Evolutionary conservation across 2,888 invertebrate genomes (phyloP), one percentile per base, ranked within the genome.

Genomic region (Dasysyrphus albostriatus): DNA sequence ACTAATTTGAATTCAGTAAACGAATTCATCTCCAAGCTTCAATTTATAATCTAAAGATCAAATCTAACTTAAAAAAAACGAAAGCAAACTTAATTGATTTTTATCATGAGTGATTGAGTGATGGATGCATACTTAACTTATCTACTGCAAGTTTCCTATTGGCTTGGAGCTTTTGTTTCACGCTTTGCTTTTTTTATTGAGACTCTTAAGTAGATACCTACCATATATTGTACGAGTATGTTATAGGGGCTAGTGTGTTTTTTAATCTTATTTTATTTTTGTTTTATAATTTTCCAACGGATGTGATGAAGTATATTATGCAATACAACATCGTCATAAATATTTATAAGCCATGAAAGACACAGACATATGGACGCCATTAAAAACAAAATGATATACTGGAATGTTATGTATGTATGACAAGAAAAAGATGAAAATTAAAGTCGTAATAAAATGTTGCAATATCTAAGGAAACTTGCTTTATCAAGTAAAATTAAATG

Each of bases 311-410:
- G 67, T 42, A 54, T 14, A 44, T 73, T 83, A 67, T 73, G 83
- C 61, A 83, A 83, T 47, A 32, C 12, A 37, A 51, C 47, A 44
- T 39, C 16, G 65, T 29, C 49, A 83, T 83, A 73, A 83, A 77
- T 83, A 83, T 83, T 77, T 73, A 83, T 77, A 14, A 73, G 51
- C 47, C 58, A 44, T 29, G 58, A 61, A 81, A 37, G 63, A 5
- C 47, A 56, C 42, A 83, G 83, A 83, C 83, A 77, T 59, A 61
- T 24, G 44, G 77, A 73, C 83, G 83, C 83, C 77, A 69, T 73
- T 70, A 61, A 42, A 82, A 75, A 70, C 73, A 24, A 24, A 24
- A 24, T 63, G 59, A 77, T 51, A 59, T 76, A 47, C 24, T 34
- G 76, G 76, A 82, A 82, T 76, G 81, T 65, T 24, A 24, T 70